Evolutionary conservation across 2,888 invertebrate species (phyloP), one percentile per base, ranked within the genome.

Genomic region (Catocala sponsa): DNA sequence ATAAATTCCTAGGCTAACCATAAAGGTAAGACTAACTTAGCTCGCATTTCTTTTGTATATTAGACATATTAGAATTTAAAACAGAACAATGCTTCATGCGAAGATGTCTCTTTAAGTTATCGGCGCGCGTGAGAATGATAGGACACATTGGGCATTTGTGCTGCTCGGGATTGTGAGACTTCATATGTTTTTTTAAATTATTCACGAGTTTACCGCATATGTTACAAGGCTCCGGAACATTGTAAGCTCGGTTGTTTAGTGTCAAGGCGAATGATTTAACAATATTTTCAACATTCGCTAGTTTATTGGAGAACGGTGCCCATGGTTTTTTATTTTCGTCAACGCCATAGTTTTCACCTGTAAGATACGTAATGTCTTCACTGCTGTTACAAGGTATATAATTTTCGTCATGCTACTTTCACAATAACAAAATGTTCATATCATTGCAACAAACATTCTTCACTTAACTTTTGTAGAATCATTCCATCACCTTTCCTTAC

Each of bases 161-260:
- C 77, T 95, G 95, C 78, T 95, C 95, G 12, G 96, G 96, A 72
- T 95, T 95, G 84, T 96, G 96, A 42, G 95, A 96, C 84, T 96
- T 95, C 88, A 96, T 91, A 82, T 96, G 96, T 82, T 96, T 96
- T 95, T 96, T 96, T 80, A 96, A 91, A 89, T 96, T 96, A 82
- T 94, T 95, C 73, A 96, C 96, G 68, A 94, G 93, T 91, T 96
- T 96, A 68, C 96, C 95, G 88, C 96, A 96, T 74, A 95, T 85
- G 70, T 91, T 92, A 91, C 96, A 97, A 74, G 95, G 90, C 86
- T 95, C 95, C 75, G 95, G 90, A 69, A 86, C 86, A 71, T 70
- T 81, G 70, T 85, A 82, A 11, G 87, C 84, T 79, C 85, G 88
- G 60, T 84, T 84, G 71, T 81, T 85, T 13, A 91, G 68, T 55